A percentile compares a stretch with the other conserved stretches of the same genome.
These are phyloP conservation scores for Phasianus colchicus DNA, from an alignment of 2,113 vertebrate species.

Conservation along the genomic window DNA sequence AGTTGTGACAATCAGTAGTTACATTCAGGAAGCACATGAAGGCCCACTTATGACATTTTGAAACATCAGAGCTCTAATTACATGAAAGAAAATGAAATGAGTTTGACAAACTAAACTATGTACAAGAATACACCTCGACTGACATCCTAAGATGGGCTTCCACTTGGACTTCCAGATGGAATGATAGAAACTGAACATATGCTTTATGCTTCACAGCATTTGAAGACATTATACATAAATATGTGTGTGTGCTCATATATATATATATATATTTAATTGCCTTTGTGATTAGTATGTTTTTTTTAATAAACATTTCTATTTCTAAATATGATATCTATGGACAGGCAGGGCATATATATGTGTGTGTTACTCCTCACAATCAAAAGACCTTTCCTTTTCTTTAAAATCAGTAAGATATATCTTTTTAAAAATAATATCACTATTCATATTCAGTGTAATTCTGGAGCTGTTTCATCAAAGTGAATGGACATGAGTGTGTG, in stretches of 20 bases:
- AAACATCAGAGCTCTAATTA: background rate
- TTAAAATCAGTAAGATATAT: background rate
- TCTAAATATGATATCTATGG: background rate
- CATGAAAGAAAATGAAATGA: background rate
- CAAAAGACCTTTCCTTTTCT: background rate
- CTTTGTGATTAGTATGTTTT: background rate
- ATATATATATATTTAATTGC: background rate
- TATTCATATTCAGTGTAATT: background rate
- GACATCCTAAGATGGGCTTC: background rate
- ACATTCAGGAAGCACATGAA: background rate
- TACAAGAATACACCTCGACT: accelerated
- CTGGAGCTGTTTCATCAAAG: background rate
- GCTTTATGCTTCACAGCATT: background rate
- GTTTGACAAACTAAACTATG: background rate
- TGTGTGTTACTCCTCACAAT: background rate
- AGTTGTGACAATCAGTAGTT: accelerated
- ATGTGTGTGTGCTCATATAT: too few species aligned
- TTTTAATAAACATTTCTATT: background rate
- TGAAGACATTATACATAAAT: background rate
- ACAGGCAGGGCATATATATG: background rate
- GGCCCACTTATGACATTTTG: background rate
- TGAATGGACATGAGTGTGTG: background rate
- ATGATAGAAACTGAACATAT: background rate
- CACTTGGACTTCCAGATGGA: background rate
- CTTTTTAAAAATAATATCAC: background rate